These are phyloP conservation scores for Metridium senile DNA, from an alignment of 92 coral and sea anemone species.

Conservation along the genomic window DNA sequence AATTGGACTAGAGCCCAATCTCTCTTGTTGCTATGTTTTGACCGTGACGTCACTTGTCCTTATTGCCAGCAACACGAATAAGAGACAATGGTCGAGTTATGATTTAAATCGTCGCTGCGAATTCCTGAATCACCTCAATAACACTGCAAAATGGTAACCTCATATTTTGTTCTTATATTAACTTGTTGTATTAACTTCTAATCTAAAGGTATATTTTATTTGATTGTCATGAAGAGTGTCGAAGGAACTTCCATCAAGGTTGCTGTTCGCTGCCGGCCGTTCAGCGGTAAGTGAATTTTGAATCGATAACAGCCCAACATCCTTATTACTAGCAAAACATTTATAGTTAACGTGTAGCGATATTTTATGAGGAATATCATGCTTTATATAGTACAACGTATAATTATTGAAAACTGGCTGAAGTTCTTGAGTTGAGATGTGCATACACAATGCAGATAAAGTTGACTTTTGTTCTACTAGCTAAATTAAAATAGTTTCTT, in stretches of 20 bases:
- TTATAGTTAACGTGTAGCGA: too few species aligned
- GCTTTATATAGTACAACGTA: too few species aligned
- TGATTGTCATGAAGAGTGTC: slow-evolving; percentile 66
- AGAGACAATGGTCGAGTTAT: slow-evolving; percentile 42
- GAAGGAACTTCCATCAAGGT: slow-evolving; percentile 74
- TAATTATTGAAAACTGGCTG: too few species aligned
- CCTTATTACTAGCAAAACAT: too few species aligned
- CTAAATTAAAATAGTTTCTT: too few species aligned
- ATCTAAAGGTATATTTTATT: slow-evolving; percentile 35
- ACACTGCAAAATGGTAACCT: slow-evolving; percentile 67
- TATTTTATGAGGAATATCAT: too few species aligned
- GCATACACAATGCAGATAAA: too few species aligned
- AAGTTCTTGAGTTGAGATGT: too few species aligned
- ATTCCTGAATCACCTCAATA: slow-evolving; percentile 83
- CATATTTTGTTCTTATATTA: slow-evolving; percentile 7
- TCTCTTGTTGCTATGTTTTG: slow-evolving; percentile 91
- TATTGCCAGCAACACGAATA: slow-evolving; percentile 18
- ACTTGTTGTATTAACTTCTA: background rate
- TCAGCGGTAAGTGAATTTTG: slow-evolving; percentile 92
- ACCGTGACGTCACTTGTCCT: slow-evolving; percentile 76
- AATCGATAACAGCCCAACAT: too few species aligned
- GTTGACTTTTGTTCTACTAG: too few species aligned
- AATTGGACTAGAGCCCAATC: slow-evolving; percentile 21
- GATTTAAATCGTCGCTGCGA: slow-evolving; percentile 33
- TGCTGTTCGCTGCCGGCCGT: slow-evolving; percentile 97